Base-by-base conservation (phyloP, 2,113 vertebrate genomes). In the Capreolus pygargus region DNA sequence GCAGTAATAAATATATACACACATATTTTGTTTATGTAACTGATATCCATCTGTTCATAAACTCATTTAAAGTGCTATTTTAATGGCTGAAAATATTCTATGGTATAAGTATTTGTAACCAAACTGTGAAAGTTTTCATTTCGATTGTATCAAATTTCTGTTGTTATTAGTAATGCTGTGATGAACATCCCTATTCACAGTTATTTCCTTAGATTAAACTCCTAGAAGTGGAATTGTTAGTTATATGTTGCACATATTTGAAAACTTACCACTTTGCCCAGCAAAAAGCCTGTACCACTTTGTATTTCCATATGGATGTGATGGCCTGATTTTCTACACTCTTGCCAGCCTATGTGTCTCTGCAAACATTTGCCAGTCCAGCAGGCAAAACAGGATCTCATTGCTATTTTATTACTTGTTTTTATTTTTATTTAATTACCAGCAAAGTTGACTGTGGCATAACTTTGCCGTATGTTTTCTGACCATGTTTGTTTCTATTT, bases 401-500 rank as follows among this genome's bases (percentile, higher is more conserved):
- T 13, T 86, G 47, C 55, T 64, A 19, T 30, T 88, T 86, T 83
- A 74, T 89, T 91, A 70, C 83, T 93, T 70, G 15, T n/a, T 94
- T 92, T 96, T 85, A 50, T 39, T 74, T 76, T 76, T 76, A 27
- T 90, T 88, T 78, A 85, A 90, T 95, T 74, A 88, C 58, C 27
- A 96, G 64, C 21, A 74, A 84, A 33, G 39, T 61, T 67, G 64
- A 93, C 23, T 15, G 39, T 27, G 70, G 70, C 70, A 76, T 76
- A 43, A 90, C 58, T 97, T 91, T 17, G 11, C 39, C 78, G 14
- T 97, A 52, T 96, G 88, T 84, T 92, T 93, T 93, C 83, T 78
- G 36, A 91, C 60, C 87, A 13, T 74, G 50, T 93, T 91, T 86
- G 70, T 89, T 89, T 95, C 57, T 79, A 8, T 91, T 97, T 96